Evolutionary conservation across 2,888 invertebrate genomes (phyloP), one percentile per base, ranked within the genome.

Genomic region (Clepsis dumicolana): DNA sequence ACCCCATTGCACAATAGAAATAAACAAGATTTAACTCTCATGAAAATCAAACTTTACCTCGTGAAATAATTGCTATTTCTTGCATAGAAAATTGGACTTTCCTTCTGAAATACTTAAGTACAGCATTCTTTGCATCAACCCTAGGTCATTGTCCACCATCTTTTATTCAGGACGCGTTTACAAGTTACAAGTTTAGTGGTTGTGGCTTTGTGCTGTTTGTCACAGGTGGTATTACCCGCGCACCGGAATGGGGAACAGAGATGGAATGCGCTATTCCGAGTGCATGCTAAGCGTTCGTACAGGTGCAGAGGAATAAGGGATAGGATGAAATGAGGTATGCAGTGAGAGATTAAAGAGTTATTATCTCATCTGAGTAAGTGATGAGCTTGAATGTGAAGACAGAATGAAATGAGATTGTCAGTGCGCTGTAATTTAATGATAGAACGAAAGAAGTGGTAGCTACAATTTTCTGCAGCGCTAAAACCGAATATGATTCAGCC

Each of bases 141-240:
- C 59, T 65, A 52, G 52, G 59, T 52, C 85, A 83, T 83, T 81
- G 85, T 76, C 81, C 81, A 81, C 80, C 72, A 85, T 88, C 81
- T 87, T 85, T 86, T 83, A 88, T 88, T 85, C 84, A 83, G 74
- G 73, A 74, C 77, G 75, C 83, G 85, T 88, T 87, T 83, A 82
- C 79, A 80, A 79, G 79, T 73, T 73, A 74, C 75, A 64, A 80
- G 80, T 82, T 72, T 53, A 72, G 71, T 73, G 68, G 61, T 50
- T 74, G n/a, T n/a, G 65, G 57, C 59, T 67, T 44, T 32, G 64
- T 60, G 41, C 54, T 62, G 65, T 67, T 65, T 64, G 21, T 64
- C 63, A 48, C 65, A 69, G 57, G 64, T 68, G 71, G 71, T 48
- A 69, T 62, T 50, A 52, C 73, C 59, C 32, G 44, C 41, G 32